Evolutionary conservation across 37 sponge, comb jelly and placozoan species (phyloP).

Genomic region (Cladorhizidae sp.): DNA sequence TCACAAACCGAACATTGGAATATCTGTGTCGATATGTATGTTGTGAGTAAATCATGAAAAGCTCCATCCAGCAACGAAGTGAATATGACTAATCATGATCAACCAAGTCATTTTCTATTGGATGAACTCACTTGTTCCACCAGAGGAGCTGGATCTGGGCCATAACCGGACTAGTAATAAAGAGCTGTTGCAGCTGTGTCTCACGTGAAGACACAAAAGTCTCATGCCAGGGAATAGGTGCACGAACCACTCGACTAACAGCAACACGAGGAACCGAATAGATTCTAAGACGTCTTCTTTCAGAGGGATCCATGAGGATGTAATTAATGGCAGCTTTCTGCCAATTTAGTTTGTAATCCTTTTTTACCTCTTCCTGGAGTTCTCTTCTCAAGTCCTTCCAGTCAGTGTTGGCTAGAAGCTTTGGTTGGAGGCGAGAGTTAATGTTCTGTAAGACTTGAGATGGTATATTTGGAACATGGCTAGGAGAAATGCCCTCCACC

Average conservation of each 20-base stretch:
- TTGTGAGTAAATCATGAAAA: background rate
- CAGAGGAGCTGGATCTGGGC: constrained; percentile 75
- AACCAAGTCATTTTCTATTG: background rate
- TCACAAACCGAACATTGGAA: constrained; percentile 56
- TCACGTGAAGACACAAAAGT: constrained; percentile 20
- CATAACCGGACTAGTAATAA: constrained; percentile 75
- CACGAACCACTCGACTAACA: constrained; percentile 64
- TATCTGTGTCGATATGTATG: constrained; percentile 41
- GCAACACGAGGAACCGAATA: constrained; percentile 40
- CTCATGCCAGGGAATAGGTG: constrained; percentile 90
- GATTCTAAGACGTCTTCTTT: constrained; percentile 78
- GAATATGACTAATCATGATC: background rate
- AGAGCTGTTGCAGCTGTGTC: constrained; percentile 63
- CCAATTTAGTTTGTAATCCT: constrained; percentile 78
- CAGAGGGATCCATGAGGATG: constrained; percentile 79
- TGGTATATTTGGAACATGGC: constrained; percentile 70
- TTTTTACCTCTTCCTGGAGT: constrained; percentile 66
- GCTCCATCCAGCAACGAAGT: background rate
- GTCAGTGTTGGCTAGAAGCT: constrained; percentile 58
- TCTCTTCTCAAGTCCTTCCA: constrained; percentile 29
- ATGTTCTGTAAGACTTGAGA: constrained; percentile 39
- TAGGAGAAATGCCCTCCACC: constrained; percentile 47
- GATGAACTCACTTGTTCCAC: constrained; percentile 74
- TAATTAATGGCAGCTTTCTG: constrained; percentile 88
- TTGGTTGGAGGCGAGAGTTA: constrained; percentile 32